Evolutionary conservation across 2,888 invertebrate genomes (phyloP).

Genomic region (Drosophila neotestacea): DNA sequence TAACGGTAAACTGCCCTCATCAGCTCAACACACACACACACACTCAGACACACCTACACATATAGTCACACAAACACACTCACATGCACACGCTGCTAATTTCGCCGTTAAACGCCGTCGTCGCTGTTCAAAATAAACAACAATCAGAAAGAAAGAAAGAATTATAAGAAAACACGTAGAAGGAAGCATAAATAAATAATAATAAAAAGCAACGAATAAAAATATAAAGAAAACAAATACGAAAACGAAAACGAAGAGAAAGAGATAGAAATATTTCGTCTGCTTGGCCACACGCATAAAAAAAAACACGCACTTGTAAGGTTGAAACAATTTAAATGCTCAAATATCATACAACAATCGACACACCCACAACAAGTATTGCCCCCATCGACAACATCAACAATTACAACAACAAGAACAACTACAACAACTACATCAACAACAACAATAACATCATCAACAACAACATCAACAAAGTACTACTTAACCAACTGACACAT

Average conservation of each 20-base stretch:
- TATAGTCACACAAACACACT: slow-evolving; percentile 4
- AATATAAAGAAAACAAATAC: slow-evolving; percentile 8
- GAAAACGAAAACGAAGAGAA: slow-evolving; percentile 2
- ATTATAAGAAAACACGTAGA: slow-evolving; percentile 4
- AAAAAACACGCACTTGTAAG: slow-evolving; percentile 44
- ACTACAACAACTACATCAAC: slow-evolving; percentile 37
- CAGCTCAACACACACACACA: slow-evolving; percentile 14
- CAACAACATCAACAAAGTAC: slow-evolving; percentile 40
- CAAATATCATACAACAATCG: slow-evolving; percentile 51
- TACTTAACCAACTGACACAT: slow-evolving; percentile 61
- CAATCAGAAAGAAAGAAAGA: neutral
- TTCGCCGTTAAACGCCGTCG: slow-evolving; percentile 51
- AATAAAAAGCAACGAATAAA: slow-evolving; percentile 18
- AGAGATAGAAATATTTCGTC: slow-evolving; percentile 35
- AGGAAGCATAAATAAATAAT: slow-evolving; percentile 25
- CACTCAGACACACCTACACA: slow-evolving; percentile 9
- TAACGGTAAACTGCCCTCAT: slow-evolving; percentile 42
- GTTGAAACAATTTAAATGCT: slow-evolving; percentile 52
- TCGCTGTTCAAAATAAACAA: slow-evolving; percentile 33
- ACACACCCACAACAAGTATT: slow-evolving; percentile 42
- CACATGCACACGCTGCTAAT: slow-evolving; percentile 44
- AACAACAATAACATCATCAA: slow-evolving; percentile 33
- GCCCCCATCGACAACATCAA: slow-evolving; percentile 36
- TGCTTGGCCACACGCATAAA: slow-evolving; percentile 56
- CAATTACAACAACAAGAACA: slow-evolving; percentile 45